A percentile compares a stretch with the other conserved stretches of the same genome.
phyloP scores from a whole-genome alignment of 2,113 vertebrate genomes.

The Podilymbus podiceps region DNA sequence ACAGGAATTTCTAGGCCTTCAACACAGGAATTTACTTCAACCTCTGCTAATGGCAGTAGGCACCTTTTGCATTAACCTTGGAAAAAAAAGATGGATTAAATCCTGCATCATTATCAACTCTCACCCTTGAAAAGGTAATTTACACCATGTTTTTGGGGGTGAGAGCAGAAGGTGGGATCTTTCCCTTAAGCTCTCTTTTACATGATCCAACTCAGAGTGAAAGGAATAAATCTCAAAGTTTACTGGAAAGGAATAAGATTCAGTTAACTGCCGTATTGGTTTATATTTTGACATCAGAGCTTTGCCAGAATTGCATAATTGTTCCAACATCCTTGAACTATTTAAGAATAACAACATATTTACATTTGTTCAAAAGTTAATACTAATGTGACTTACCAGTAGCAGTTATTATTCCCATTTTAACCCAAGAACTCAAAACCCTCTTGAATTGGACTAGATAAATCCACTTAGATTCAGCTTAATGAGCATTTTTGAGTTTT shows the following conservation, averaged over 20 bases:
- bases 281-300: neutral
- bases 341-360: neutral
- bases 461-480: neutral
- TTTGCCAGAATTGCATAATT: neutral
- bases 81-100: neutral
- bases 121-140: neutral
- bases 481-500: neutral
- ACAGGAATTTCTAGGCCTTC: neutral
- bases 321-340: neutral
- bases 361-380: neutral
- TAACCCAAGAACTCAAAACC: neutral
- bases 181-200: neutral
- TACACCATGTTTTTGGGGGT: neutral
- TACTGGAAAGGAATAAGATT: neutral
- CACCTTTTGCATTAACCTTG: neutral
- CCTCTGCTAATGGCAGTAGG: neutral
- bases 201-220: neutral
- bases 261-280: neutral
- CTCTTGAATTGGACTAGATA: neutral
- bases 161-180: neutral
- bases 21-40: neutral
- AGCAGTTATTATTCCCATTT: neutral
- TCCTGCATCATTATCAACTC: neutral
- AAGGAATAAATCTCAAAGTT: neutral
- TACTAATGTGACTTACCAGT: neutral